phyloP scores from a whole-genome alignment of 2,888 invertebrate species.

The Perithous albicinctus region DNA sequence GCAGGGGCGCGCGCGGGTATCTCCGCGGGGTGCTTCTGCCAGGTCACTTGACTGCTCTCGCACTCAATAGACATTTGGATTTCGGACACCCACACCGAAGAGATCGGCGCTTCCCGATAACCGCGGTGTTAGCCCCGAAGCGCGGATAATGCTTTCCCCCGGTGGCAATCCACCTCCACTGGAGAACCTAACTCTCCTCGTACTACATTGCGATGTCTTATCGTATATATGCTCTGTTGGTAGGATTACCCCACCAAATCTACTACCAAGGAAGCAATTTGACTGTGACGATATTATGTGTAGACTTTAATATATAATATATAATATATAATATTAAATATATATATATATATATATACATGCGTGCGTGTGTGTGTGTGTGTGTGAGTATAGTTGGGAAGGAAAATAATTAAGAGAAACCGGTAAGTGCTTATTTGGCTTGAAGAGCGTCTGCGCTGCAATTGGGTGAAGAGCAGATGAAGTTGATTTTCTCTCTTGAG shows the following conservation, averaged over 20 bases:
- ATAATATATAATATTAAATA: no score
- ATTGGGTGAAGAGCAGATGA: constrained; percentile 33
- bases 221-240: constrained; percentile 30
- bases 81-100: constrained; percentile 79
- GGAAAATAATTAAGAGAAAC: constrained; percentile 62
- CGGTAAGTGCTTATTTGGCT: constrained; percentile 55
- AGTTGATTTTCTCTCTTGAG: constrained; percentile 51
- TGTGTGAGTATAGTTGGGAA: no score
- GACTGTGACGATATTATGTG: constrained; percentile 12
- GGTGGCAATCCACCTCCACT: constrained; percentile 56
- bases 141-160: constrained; percentile 77
- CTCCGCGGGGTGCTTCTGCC: constrained; percentile 76
- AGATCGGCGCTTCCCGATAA: constrained; percentile 79
- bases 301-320: background rate
- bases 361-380: no score
- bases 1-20: constrained; percentile 79
- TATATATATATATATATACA: no score
- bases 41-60: constrained; percentile 46
- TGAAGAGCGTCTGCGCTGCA: background rate
- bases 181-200: constrained; percentile 27
- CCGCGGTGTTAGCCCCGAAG: constrained; percentile 73
- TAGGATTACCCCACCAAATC: constrained; percentile 35
- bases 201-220: constrained; percentile 54
- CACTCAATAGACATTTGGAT: constrained; percentile 52
- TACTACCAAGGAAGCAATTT: background rate